These are phyloP conservation scores for Aphelinus certus DNA, from an alignment of 1,140 invertebrate species.

Conservation along the genomic window DNA sequence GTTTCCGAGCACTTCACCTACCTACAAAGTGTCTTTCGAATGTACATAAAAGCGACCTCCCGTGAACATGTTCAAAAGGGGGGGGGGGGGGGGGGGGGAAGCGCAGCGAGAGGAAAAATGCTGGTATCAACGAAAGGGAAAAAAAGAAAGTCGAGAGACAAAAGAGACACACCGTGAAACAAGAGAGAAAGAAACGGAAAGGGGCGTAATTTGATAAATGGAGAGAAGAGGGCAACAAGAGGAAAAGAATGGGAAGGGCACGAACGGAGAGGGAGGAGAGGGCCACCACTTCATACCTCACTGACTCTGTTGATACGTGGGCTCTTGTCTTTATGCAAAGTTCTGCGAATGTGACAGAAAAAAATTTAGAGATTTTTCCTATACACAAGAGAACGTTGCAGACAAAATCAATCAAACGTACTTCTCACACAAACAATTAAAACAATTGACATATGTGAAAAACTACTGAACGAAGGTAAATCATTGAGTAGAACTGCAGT, in stretches of 20 bases:
- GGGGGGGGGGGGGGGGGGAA: neutral
- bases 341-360: no score
- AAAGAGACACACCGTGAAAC: neutral
- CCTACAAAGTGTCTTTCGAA: neutral
- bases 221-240: neutral
- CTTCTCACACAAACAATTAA: no score
- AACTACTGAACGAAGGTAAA: no score
- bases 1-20: constrained; percentile 11
- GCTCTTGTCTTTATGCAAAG: no score
- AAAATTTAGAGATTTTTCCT: no score
- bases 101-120: neutral
- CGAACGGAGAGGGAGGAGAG: neutral
- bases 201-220: neutral
- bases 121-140: neutral
- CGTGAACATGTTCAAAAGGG: neutral
- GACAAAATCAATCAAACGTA: no score
- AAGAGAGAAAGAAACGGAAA: neutral
- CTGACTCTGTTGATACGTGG: no score
- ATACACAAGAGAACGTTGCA: no score
- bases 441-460: no score
- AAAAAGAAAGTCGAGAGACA: neutral
- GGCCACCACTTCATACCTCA: no score
- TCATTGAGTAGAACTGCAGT: no score
- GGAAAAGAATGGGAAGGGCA: neutral
- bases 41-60: neutral